Conservation (phyloP, 2,797 vertebrate genomes). For the Alcedo quadribrachys region DNA sequence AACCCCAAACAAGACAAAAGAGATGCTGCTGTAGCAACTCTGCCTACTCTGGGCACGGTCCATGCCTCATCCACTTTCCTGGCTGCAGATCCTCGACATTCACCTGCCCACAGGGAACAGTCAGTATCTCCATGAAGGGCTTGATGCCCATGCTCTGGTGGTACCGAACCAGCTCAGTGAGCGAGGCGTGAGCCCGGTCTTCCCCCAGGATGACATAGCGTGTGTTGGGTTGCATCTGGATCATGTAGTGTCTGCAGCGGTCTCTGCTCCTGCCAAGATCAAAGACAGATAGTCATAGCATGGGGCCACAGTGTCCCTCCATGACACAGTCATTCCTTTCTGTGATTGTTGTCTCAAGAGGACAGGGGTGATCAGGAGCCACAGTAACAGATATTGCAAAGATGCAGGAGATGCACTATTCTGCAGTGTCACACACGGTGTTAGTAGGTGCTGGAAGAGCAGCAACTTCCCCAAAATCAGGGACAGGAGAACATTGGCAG, state of each 20-base stretch:
- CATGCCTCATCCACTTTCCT: neutral
- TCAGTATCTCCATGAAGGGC: constrained; percentile 78
- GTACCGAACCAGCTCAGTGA: constrained; percentile 70
- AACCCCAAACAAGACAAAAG: neutral
- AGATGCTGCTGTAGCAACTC: neutral
- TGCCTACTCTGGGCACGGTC: neutral
- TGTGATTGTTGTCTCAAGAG: neutral
- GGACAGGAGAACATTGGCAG: neutral
- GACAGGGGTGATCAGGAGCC: neutral
- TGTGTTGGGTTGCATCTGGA: constrained; percentile 76
- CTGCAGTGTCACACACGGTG: fast-evolving
- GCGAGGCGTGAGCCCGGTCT: constrained; percentile 74
- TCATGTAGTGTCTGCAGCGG: constrained; percentile 81
- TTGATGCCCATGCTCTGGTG: constrained; percentile 77
- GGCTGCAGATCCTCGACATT: fast-evolving
- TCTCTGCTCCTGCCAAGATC: constrained; percentile 44
- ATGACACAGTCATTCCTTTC: constrained; percentile 38
- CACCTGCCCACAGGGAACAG: constrained; percentile 78
- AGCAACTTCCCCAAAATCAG: neutral
- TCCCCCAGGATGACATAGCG: constrained; percentile 82
- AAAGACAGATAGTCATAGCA: neutral
- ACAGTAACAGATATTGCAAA: neutral
- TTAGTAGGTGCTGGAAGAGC: neutral
- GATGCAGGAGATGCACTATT: neutral
- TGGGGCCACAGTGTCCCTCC: neutral